Base-by-base conservation (phyloP, 1,140 invertebrate species). In the Akabosia matsudoensis region DNA sequence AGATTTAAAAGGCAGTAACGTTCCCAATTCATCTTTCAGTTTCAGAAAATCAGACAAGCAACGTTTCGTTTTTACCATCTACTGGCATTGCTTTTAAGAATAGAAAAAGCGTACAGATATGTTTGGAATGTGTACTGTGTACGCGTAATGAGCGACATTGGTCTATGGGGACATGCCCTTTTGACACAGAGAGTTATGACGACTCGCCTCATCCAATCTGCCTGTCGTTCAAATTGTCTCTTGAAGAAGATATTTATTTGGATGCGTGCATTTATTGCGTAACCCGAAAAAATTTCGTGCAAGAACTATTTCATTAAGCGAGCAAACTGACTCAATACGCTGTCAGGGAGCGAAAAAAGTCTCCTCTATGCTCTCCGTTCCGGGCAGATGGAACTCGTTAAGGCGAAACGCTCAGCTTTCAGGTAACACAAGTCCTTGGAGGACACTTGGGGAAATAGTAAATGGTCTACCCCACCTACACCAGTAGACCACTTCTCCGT, bases 351-450 rank as follows among this genome's bases (percentile, higher is more conserved):
- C n/a, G n/a, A n/a, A n/a, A n/a, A n/a, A n/a, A n/a, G n/a, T n/a
- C n/a, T n/a, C n/a, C n/a, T n/a, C n/a, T n/a, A n/a, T n/a, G n/a
- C n/a, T n/a, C 24, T 30, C 56, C 77, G 79, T 80, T 80, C 73
- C 77, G 77, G 77, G 74, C 79, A 80, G 79, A 80, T 80, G 79
- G 75, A 78, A 74, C 79, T 80, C 77, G 75, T 80, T 80, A 80
- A 79, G 76, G 14, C 79, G 72, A 26, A 75, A 80, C 79, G 76
- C 73, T 77, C 74, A 74, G 72, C 76, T 79, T 78, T 78, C 79
- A 77, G 74, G 76, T 75, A 75, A 74, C 18, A 45, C 7, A n/a
- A 56, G 10, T 3, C 54, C 54, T 13, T 24, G 37, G 7, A 7
- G 7, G 18, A 18, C 18, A 45, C 7, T 45, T 10, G 18, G 7